phyloP scores from a whole-genome alignment of 1,140 invertebrate genomes.

The Calycopis cecrops region DNA sequence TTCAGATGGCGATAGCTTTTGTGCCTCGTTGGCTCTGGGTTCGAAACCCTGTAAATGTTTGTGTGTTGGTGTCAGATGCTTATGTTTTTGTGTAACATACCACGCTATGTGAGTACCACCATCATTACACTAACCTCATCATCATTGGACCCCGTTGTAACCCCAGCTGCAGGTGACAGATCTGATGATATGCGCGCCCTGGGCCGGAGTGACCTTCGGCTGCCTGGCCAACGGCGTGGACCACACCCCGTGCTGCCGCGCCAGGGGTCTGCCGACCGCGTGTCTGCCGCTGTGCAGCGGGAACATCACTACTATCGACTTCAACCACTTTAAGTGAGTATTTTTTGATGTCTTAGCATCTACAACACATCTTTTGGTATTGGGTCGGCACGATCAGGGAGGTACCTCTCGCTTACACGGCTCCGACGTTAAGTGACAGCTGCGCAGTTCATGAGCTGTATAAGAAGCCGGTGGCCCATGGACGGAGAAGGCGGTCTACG shows the following conservation, averaged over 20 bases:
- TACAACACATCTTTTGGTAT: too few relatives aligned
- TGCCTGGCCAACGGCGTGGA: constrained; percentile 88
- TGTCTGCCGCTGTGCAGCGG: constrained; percentile 87
- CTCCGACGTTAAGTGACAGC: too few relatives aligned
- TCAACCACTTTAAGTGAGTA: constrained; percentile 86
- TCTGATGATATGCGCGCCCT: constrained; percentile 90
- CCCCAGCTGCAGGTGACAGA: constrained; percentile 76
- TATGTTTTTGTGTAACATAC: background rate
- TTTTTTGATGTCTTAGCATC: background rate
- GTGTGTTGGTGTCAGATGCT: too few relatives aligned
- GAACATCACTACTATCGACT: constrained; percentile 85
- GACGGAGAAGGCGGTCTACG: too few relatives aligned
- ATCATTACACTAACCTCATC: constrained; percentile 54
- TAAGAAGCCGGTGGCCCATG: too few relatives aligned
- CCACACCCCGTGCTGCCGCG: constrained; percentile 86
- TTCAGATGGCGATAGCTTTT: too few relatives aligned
- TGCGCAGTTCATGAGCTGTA: too few relatives aligned
- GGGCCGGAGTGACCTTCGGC: constrained; percentile 85
- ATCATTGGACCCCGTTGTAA: constrained; percentile 38
- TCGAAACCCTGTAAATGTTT: too few relatives aligned
- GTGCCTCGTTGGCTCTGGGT: too few relatives aligned
- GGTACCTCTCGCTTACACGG: too few relatives aligned
- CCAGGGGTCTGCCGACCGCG: constrained; percentile 81
- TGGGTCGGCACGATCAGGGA: too few relatives aligned
- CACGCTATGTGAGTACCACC: constrained; percentile 1